These are phyloP conservation scores for Empis livida DNA, from an alignment of 2,888 invertebrate species.

Conservation along the genomic window DNA sequence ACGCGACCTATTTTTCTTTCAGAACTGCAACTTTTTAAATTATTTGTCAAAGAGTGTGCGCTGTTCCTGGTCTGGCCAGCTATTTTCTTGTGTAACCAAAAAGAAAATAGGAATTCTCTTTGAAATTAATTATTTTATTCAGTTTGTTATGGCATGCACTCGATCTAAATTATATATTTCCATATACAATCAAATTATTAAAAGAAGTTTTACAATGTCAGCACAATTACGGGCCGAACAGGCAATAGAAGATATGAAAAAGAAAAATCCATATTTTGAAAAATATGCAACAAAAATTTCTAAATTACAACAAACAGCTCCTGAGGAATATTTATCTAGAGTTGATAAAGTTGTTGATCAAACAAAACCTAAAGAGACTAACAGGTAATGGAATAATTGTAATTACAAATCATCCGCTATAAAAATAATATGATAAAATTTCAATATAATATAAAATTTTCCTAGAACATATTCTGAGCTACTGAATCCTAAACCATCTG, in stretches of 20 bases:
- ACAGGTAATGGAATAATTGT: not conserved
- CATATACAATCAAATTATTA: slow-evolving; percentile 7
- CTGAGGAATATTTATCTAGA: slow-evolving; percentile 57
- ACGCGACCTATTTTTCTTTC: too few species aligned
- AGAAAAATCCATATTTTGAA: slow-evolving; percentile 62
- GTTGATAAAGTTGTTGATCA: slow-evolving; percentile 39
- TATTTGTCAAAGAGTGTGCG: too few species aligned
- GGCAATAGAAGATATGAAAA: slow-evolving; percentile 38
- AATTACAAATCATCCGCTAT: not conserved
- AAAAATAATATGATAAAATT: not conserved
- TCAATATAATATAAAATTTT: not conserved
- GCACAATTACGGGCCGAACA: slow-evolving; percentile 35
- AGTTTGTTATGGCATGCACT: slow-evolving; percentile 18
- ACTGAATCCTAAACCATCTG: slow-evolving; percentile 44
- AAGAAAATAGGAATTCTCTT: too few species aligned
- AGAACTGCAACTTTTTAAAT: too few species aligned
- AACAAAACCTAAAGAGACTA: slow-evolving; percentile 22
- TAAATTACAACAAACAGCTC: slow-evolving; percentile 56
- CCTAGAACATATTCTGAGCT: slow-evolving; percentile 49
- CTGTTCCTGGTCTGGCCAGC: too few species aligned
- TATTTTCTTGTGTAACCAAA: too few species aligned
- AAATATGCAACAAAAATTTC: slow-evolving; percentile 72
- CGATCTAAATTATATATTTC: slow-evolving; percentile 9
- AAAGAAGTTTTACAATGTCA: slow-evolving; percentile 33
- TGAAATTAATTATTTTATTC: not conserved